phyloP scores from a whole-genome alignment of 2,888 invertebrate species.

The Drosophila rellima region DNA sequence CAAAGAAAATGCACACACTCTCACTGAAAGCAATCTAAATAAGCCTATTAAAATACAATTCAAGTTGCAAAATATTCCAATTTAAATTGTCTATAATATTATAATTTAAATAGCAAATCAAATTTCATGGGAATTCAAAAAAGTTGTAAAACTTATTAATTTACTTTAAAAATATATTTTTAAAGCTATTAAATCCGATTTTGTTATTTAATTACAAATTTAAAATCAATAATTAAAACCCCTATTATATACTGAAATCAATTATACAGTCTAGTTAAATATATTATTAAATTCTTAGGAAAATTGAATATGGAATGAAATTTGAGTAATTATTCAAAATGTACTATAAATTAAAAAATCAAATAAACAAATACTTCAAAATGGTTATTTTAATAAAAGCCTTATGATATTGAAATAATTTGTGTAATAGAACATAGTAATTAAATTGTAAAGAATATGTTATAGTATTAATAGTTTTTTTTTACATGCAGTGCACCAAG shows the following conservation, averaged over 20 bases:
- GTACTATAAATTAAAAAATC: too few species aligned
- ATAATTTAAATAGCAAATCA: background rate
- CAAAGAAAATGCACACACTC: constrained; percentile 1
- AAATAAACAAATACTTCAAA: background rate
- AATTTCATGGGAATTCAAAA: background rate
- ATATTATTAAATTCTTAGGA: too few species aligned
- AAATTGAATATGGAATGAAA: too few species aligned
- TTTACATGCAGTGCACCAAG: constrained; percentile 3
- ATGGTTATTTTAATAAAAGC: background rate
- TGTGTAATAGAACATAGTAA: background rate
- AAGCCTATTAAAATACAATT: constrained; percentile 8
- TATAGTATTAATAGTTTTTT: background rate
- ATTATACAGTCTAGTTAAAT: too few species aligned
- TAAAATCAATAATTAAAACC: too few species aligned
- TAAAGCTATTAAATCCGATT: too few species aligned
- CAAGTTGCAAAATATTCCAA: background rate
- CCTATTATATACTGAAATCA: too few species aligned
- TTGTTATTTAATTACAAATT: too few species aligned
- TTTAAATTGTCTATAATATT: background rate
- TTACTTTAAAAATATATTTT: background rate
- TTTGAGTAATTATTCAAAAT: too few species aligned
- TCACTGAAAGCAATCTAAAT: background rate
- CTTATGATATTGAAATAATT: background rate
- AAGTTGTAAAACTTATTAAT: background rate
- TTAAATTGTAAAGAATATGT: background rate